Conservation (phyloP, 2,113 vertebrate species). For the Lucifuga dentata region DNA sequence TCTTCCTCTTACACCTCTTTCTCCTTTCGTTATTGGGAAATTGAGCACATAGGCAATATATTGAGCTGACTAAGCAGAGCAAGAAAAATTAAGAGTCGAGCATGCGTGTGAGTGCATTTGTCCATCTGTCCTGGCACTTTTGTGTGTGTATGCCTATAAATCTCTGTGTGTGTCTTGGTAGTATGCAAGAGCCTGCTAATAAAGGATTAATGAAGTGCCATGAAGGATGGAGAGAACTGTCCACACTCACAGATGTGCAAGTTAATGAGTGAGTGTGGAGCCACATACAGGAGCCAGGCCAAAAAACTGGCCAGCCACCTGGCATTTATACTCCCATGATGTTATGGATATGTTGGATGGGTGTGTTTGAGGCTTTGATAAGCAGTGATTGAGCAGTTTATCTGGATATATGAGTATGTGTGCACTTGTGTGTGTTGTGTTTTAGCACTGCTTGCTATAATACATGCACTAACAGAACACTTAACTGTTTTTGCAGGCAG, state of each 20-base stretch:
- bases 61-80: conserved; percentile 3
- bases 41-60: conserved; percentile 11
- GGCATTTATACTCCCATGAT: conserved; percentile 25
- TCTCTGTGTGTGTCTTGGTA: conserved; percentile 9
- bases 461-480: not conserved
- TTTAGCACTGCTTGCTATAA: not conserved
- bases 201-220: conserved; percentile 69
- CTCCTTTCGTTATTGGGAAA: conserved; percentile 1
- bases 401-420: not conserved
- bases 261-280: conserved; percentile 69
- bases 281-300: conserved; percentile 42
- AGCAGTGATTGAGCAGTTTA: conserved; percentile 1
- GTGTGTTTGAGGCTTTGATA: conserved; percentile 21
- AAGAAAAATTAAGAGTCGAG: conserved; percentile 8
- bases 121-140: conserved; percentile 9
- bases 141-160: not conserved
- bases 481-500: not conserved
- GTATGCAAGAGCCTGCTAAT: conserved; percentile 59
- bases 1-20: not conserved
- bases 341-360: conserved; percentile 17
- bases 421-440: not conserved
- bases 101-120: conserved; percentile 11
- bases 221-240: conserved; percentile 51
- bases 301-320: conserved; percentile 48
- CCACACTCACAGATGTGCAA: conserved; percentile 71